Conservation (phyloP, 1,140 invertebrate genomes). For the Drosophila parvula region DNA sequence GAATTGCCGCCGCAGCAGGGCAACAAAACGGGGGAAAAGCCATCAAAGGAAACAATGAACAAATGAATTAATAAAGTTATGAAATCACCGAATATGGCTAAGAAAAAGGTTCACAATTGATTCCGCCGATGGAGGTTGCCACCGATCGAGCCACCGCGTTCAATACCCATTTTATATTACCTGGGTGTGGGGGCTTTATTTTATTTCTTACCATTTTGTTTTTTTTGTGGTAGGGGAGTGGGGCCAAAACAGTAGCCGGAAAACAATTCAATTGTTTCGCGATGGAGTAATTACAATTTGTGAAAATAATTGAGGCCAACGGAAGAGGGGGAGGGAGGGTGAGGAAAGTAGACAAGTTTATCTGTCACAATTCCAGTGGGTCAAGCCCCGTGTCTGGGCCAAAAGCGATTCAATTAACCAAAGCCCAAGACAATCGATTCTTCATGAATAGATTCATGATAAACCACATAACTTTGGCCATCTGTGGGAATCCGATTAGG, state of each 20-base stretch:
- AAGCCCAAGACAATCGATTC: constrained; percentile 22
- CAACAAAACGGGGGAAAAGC: constrained; percentile 27
- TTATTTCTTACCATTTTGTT: not conserved
- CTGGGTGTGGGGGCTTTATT: constrained; percentile 28
- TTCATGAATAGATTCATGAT: constrained; percentile 5
- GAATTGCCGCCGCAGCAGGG: constrained; percentile 54
- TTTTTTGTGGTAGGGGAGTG: constrained; percentile 8
- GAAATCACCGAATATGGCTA: constrained; percentile 58
- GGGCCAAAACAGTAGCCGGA: constrained; percentile 41
- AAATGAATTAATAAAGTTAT: constrained; percentile 80
- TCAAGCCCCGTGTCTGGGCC: constrained; percentile 16
- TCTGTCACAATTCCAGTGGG: constrained; percentile 28
- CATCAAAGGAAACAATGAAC: constrained; percentile 62
- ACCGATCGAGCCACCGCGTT: constrained; percentile 25
- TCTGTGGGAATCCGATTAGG: not conserved
- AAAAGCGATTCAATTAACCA: constrained; percentile 29
- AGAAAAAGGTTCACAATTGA: constrained; percentile 52
- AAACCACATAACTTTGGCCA: constrained; percentile 9
- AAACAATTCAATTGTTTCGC: constrained; percentile 56
- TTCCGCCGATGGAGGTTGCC: constrained; percentile 9
- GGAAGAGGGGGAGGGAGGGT: too few species aligned
- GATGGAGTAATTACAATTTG: constrained; percentile 54
- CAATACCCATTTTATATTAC: constrained; percentile 34
- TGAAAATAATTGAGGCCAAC: constrained; percentile 46
- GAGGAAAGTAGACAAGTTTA: constrained; percentile 15